Base-by-base conservation (phyloP, 2,797 vertebrate species). In the Pseudotriccus pelzelni region DNA sequence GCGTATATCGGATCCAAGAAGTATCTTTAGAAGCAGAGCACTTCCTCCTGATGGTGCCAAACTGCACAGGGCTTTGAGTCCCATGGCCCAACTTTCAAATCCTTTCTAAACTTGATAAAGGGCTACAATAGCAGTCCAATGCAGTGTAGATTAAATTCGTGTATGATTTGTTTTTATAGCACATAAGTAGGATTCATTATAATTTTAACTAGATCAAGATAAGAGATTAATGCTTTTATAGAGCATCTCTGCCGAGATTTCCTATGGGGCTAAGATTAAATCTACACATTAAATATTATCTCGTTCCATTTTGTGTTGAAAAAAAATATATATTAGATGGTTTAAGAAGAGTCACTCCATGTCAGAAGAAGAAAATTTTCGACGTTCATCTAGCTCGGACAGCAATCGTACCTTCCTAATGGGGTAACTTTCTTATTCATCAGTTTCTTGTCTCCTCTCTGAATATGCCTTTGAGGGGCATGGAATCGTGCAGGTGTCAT, bases 191-290 rank as follows among this genome's bases (percentile, higher is more conserved):
- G 84, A 44, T 86, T 88, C 87, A 59, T 87, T 94, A 84, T 81
- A 81, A 82, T 91, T 87, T 84, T 64, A 63, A 88, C 53, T 86
- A 89, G 91, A 96, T 95, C 95, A 69, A 96, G 93, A 94, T 94
- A 95, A 94, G 88, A 85, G 86, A 83, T 87, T 84, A 85, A 80
- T 87, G 55, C n/a, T 89, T 81, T 81, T 87, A 44, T 62, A 89
- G 95, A 83, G 89, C 96, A 95, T 96, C 94, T 95, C 80, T 88
- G 60, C 60, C 36, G 91, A 84, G 80, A 72, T 90, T 95, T 94
- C 84, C 89, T 86, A 55, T 27, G 22, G 68, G 56, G 34, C n/a
- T 74, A 62, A 90, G 75, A 83, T 79, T 89, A 80, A 92, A 90
- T 60, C 87, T 91, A 28, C 74, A n/a, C 41, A 37, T 44, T 73